phyloP scores from a whole-genome alignment of 2,113 vertebrate genomes.

The Capra hircus region DNA sequence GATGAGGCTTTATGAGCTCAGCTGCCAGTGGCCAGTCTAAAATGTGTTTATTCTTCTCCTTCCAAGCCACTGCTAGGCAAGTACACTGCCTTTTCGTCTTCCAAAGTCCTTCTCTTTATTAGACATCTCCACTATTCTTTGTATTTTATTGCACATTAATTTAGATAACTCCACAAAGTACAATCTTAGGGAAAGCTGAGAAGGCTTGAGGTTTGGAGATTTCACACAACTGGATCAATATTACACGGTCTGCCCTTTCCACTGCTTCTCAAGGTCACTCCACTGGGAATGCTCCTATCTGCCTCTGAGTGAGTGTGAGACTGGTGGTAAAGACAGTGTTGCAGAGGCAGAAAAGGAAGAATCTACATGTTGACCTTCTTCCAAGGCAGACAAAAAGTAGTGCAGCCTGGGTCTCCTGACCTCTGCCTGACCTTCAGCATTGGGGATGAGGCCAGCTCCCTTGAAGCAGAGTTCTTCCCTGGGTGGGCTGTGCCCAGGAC shows the following conservation, averaged over 20 bases:
- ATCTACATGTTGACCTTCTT: background rate
- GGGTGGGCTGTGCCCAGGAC: background rate
- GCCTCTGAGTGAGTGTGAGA: background rate
- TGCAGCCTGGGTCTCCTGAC: background rate
- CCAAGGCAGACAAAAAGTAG: background rate
- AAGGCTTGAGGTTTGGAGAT: background rate
- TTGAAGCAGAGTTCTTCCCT: background rate
- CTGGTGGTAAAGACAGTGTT: background rate
- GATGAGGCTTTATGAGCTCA: background rate
- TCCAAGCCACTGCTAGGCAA: background rate
- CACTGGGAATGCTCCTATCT: background rate
- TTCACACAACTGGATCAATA: background rate
- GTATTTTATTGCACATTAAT: background rate
- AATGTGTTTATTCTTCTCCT: background rate
- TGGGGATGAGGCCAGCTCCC: background rate
- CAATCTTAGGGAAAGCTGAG: background rate
- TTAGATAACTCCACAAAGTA: background rate
- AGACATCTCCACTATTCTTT: background rate
- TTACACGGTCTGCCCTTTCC: background rate
- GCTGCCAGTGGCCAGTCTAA: background rate
- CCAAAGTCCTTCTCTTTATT: background rate
- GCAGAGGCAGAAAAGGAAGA: background rate
- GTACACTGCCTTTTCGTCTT: background rate
- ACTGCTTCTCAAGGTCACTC: background rate
- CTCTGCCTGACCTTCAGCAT: background rate